Percentiles rank a stretch among this genome's conserved stretches.
Evolutionary conservation across 2,888 invertebrate genomes (phyloP).

Genomic region (Pardosa pseudoannulata): DNA sequence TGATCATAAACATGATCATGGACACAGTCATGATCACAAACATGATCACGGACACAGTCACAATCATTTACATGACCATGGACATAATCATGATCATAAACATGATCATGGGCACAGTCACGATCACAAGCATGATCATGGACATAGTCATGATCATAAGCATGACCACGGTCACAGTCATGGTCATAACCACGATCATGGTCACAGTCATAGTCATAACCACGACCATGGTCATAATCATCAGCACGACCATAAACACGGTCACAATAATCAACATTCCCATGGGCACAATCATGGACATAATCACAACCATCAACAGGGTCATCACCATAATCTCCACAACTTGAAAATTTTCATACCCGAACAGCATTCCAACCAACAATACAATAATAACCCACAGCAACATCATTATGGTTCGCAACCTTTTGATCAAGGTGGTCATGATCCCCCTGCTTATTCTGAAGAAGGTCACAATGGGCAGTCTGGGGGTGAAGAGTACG

Average conservation of each 20-base stretch:
- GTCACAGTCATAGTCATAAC: neutral
- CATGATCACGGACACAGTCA: slow-evolving; percentile 30
- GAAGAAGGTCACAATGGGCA: too few species aligned
- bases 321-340: neutral
- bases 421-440: too few species aligned
- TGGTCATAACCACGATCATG: neutral
- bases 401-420: too few species aligned
- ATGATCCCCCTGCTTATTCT: too few species aligned
- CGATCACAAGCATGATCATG: neutral
- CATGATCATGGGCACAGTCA: neutral
- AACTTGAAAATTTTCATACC: neutral
- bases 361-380: neutral
- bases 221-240: too few species aligned
- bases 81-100: neutral
- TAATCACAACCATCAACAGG: neutral
- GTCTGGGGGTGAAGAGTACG: too few species aligned
- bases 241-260: slow-evolving; percentile 5
- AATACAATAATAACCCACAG: too few species aligned
- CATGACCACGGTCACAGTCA: neutral
- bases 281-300: neutral
- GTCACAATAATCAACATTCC: neutral
- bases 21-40: neutral
- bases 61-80: slow-evolving; percentile 9
- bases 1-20: neutral
- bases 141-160: slow-evolving; percentile 28